Evolutionary conservation across 1,140 invertebrate species (phyloP).

Genomic region (Chelonus insularis): DNA sequence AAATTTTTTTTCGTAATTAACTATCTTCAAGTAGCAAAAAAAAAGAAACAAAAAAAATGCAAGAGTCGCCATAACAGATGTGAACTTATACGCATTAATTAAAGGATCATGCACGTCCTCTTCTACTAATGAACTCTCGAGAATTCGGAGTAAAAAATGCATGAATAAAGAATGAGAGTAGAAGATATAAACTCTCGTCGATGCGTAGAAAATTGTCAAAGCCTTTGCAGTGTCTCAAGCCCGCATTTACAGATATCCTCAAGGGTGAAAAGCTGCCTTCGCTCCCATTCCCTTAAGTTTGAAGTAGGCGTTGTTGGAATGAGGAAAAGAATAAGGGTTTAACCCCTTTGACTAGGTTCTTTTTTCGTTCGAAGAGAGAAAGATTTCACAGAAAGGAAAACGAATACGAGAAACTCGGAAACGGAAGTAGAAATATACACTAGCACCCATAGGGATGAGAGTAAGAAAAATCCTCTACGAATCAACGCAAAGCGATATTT

Average conservation of each 20-base stretch:
- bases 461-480: neutral
- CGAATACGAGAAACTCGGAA: conserved; percentile 7
- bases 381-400: neutral
- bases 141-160: conserved; percentile 20
- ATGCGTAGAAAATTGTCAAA: conserved; percentile 41
- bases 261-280: conserved; percentile 7
- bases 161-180: conserved; percentile 38
- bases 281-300: conserved; percentile 6
- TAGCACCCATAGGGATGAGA: conserved; percentile 12
- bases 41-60: conserved; percentile 13
- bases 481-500: conserved; percentile 14
- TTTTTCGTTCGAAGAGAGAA: neutral
- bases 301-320: conserved; percentile 14
- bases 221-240: conserved; percentile 36
- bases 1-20: no score
- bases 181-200: conserved; percentile 29
- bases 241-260: conserved; percentile 37
- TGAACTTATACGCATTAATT: conserved; percentile 41
- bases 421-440: conserved; percentile 13
- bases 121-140: conserved; percentile 36
- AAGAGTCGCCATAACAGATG: no score
- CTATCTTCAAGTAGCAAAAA: no score
- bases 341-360: conserved; percentile 36
- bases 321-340: conserved; percentile 38
- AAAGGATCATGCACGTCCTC: conserved; percentile 28